Evolutionary conservation across 1,140 invertebrate genomes (phyloP).

Genomic region (Bilobella aurantiaca): DNA sequence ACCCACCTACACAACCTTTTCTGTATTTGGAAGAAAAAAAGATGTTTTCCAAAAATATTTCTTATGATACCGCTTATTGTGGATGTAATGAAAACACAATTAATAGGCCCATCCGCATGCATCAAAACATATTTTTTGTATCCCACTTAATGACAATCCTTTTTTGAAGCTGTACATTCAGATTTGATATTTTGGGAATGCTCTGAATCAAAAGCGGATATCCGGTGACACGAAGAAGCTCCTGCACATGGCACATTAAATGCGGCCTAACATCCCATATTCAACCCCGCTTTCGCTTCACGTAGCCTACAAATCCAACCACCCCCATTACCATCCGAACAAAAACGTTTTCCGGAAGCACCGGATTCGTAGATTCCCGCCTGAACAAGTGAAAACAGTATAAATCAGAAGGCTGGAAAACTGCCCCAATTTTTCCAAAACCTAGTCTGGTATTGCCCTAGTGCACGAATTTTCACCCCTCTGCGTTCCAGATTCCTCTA

Average conservation of each 20-base stretch:
- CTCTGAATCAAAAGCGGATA: slow-evolving; percentile 36
- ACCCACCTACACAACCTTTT: too few species aligned
- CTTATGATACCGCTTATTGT: too few species aligned
- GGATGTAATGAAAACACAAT: too few species aligned
- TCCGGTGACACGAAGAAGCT: slow-evolving; percentile 33
- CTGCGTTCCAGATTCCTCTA: too few species aligned
- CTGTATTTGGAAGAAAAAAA: too few species aligned
- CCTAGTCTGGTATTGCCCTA: not conserved
- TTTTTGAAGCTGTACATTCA: not conserved
- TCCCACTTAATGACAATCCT: not conserved
- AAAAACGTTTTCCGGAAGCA: not conserved
- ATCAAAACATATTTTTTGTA: not conserved
- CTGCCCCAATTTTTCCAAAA: not conserved
- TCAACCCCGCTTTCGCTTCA: not conserved
- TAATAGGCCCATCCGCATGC: too few species aligned
- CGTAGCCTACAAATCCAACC: too few species aligned
- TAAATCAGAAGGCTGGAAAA: not conserved
- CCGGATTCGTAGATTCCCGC: not conserved
- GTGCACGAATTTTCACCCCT: not conserved
- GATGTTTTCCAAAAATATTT: too few species aligned
- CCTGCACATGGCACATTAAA: slow-evolving; percentile 20
- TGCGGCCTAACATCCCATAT: not conserved
- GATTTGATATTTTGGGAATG: slow-evolving; percentile 15
- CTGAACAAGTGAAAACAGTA: slow-evolving; percentile 2
- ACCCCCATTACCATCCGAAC: not conserved